phyloP scores from a whole-genome alignment of 2,113 vertebrate genomes.

The Strix aluco region DNA sequence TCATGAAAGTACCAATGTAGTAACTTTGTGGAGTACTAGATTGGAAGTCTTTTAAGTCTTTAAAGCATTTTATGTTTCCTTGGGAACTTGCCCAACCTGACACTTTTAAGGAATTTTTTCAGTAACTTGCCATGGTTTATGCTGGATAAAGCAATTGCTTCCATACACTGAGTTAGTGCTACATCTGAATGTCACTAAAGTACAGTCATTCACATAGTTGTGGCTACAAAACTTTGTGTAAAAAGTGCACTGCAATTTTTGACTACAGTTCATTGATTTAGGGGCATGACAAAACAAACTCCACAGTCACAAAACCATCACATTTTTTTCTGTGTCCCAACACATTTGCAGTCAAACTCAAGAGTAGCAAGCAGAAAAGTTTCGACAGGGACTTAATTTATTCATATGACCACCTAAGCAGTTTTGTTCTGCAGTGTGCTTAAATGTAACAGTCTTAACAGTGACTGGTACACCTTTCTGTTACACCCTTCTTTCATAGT shows the following conservation, averaged over 20 bases:
- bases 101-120: slow-evolving; percentile 28
- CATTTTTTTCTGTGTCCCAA: not conserved
- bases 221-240: not conserved
- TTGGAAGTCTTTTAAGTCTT: not conserved
- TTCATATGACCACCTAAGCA: not conserved
- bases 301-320: not conserved
- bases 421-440: not conserved
- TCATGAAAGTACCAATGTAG: not conserved
- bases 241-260: not conserved
- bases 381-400: not conserved
- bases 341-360: not conserved
- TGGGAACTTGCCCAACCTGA: not conserved
- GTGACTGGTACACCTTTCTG: not conserved
- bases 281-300: not conserved
- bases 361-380: not conserved
- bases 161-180: not conserved
- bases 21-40: not conserved
- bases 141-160: not conserved
- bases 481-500: not conserved
- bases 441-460: not conserved
- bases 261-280: not conserved
- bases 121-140: not conserved
- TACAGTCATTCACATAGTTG: not conserved
- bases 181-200: not conserved
- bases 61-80: not conserved